These are phyloP conservation scores for Spea bombifrons DNA, from an alignment of 2,113 vertebrate genomes.

Conservation along the genomic window DNA sequence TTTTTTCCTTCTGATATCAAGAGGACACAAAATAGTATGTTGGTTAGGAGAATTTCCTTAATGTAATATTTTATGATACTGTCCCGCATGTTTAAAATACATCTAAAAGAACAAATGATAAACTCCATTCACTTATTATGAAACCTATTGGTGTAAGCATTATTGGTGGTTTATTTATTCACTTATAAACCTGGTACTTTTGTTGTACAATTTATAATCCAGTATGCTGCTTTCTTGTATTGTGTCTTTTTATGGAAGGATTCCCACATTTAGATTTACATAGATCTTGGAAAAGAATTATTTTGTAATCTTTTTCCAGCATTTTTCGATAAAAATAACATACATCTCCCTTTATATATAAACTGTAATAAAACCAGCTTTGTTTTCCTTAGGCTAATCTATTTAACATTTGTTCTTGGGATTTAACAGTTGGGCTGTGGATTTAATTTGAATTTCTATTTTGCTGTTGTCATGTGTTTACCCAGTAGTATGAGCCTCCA, in stretches of 20 bases:
- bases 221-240: conserved; percentile 14
- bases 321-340: conserved; percentile 43
- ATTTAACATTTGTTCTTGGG: conserved; percentile 48
- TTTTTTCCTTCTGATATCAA: not conserved
- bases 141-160: not conserved
- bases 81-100: not conserved
- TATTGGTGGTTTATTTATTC: conserved; percentile 30
- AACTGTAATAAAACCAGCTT: conserved; percentile 42
- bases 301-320: conserved; percentile 40
- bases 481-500: conserved; percentile 31
- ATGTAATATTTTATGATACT: conserved; percentile 23
- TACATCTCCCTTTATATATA: conserved; percentile 35
- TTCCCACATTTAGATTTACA: conserved; percentile 33
- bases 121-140: not conserved
- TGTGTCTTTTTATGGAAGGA: conserved; percentile 23
- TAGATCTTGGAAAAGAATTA: conserved; percentile 35
- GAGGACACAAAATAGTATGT: not conserved
- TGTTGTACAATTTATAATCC: conserved; percentile 14
- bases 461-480: conserved; percentile 36
- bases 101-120: too few species aligned
- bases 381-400: conserved; percentile 44
- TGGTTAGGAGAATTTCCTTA: conserved; percentile 10
- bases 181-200: conserved; percentile 13
- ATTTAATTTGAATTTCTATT: conserved; percentile 40
- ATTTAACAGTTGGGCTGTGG: conserved; percentile 43